These are phyloP conservation scores for Itoplectis maculator DNA, from an alignment of 2,888 invertebrate genomes.

Conservation along the genomic window DNA sequence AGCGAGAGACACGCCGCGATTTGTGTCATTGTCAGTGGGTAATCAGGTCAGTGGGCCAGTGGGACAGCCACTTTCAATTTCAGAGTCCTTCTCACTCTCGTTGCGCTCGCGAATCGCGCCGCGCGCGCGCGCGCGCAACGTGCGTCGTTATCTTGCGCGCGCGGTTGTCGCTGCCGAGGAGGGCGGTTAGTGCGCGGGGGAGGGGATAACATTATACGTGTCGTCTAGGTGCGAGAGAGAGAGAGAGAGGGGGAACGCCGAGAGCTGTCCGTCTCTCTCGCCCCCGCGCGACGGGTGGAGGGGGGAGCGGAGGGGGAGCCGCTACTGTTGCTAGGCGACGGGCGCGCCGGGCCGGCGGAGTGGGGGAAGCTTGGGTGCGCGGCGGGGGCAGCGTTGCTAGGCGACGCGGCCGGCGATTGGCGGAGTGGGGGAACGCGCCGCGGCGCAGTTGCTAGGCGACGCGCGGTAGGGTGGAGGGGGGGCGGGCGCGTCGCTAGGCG, in stretches of 20 bases:
- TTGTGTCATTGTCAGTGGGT: conserved; percentile 86
- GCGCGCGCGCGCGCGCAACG: conserved; percentile 75
- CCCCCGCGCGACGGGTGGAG: too few species aligned
- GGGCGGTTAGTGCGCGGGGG: background rate
- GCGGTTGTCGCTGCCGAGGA: conserved; percentile 68
- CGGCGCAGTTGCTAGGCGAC: conserved; percentile 49
- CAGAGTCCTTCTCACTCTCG: conserved; percentile 80
- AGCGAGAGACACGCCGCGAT: conserved; percentile 83
- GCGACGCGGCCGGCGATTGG: conserved; percentile 41
- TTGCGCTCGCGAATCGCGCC: conserved; percentile 63
- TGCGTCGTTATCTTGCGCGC: conserved; percentile 74
- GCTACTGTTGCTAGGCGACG: conserved; percentile 41
- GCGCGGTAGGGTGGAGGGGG: background rate
- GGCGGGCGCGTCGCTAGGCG: conserved; percentile 14
- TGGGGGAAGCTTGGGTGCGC: background rate
- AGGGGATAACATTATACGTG: too few species aligned
- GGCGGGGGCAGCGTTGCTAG: conserved; percentile 49
- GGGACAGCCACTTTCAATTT: conserved; percentile 85
- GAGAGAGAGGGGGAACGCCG: background rate
- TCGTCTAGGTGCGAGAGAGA: too few species aligned
- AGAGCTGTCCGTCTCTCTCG: too few species aligned
- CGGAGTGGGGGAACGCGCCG: conserved; percentile 32
- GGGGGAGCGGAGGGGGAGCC: conserved; percentile 29
- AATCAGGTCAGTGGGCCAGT: conserved; percentile 89
- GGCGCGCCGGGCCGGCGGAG: conserved; percentile 20